Conservation (phyloP, 2,113 vertebrate genomes). For the Lepus americanus region DNA sequence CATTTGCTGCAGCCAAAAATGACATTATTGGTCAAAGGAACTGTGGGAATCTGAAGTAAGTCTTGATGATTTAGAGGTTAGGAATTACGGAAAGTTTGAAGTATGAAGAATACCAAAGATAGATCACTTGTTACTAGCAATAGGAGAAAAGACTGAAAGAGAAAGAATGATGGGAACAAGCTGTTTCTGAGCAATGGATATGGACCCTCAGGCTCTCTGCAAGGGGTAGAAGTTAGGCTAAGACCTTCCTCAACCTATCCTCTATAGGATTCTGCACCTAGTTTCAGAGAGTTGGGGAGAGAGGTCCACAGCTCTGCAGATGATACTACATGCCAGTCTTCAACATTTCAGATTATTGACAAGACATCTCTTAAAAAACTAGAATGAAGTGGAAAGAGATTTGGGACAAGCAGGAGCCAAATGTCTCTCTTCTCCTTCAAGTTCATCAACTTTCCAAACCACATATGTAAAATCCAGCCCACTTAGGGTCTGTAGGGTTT, state of each 20-base stretch:
- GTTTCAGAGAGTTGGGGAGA: background rate
- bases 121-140: background rate
- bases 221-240: background rate
- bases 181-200: background rate
- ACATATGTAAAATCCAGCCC: background rate
- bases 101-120: background rate
- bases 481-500: background rate
- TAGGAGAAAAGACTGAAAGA: background rate
- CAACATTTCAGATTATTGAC: background rate
- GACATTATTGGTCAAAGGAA: slow-evolving; percentile 2
- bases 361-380: background rate
- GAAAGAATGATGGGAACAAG: background rate
- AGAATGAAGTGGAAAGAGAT: background rate
- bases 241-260: background rate
- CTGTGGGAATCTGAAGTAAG: background rate
- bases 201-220: no score
- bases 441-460: background rate
- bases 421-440: background rate
- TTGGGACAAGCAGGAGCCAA: background rate
- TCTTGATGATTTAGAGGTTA: background rate
- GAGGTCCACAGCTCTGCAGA: background rate
- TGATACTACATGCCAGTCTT: background rate
- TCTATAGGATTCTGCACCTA: background rate
- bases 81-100: background rate
- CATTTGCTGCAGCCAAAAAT: background rate